Conservation (phyloP, 2,797 vertebrate species). For the Labroides dimidiatus region DNA sequence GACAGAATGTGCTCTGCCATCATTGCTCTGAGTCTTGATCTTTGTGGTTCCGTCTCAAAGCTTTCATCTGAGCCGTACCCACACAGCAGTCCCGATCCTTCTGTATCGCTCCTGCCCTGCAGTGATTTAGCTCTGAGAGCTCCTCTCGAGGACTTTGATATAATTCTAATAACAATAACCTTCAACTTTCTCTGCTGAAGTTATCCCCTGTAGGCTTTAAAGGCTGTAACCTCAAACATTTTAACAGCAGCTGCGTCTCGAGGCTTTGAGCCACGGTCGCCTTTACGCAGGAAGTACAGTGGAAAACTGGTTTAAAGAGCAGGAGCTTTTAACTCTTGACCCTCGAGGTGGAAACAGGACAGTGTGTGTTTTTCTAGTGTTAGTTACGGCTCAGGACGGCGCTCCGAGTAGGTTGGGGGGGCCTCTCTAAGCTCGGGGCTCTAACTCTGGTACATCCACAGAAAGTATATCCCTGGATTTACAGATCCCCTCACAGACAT, state of each 20-base stretch:
- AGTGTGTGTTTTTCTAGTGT: not conserved
- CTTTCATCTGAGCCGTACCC: not conserved
- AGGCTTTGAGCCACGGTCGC: conserved; percentile 8
- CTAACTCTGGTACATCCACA: conserved; percentile 3
- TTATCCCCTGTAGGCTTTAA: not conserved
- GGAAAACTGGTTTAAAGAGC: conserved; percentile 39
- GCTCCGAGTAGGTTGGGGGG: not conserved
- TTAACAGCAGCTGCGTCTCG: conserved; percentile 8
- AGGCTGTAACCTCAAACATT: conserved; percentile 10
- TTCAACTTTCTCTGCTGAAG: not conserved
- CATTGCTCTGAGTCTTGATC: too few species aligned
- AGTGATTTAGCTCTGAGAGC: conserved; percentile 9
- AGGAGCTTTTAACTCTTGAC: conserved; percentile 34
- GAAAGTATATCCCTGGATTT: conserved; percentile 54
- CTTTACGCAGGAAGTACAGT: conserved; percentile 22
- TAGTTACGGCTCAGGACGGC: not conserved
- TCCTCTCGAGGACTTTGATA: conserved; percentile 5
- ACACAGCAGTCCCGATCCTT: not conserved
- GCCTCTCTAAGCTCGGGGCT: conserved; percentile 14
- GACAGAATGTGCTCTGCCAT: too few species aligned
- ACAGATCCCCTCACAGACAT: conserved; percentile 27
- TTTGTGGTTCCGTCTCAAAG: not conserved
- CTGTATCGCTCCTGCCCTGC: not conserved
- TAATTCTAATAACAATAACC: conserved; percentile 23
- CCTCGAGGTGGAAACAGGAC: conserved; percentile 1